Conservation (phyloP, 2,797 vertebrate genomes). For the Pygocentrus nattereri region DNA sequence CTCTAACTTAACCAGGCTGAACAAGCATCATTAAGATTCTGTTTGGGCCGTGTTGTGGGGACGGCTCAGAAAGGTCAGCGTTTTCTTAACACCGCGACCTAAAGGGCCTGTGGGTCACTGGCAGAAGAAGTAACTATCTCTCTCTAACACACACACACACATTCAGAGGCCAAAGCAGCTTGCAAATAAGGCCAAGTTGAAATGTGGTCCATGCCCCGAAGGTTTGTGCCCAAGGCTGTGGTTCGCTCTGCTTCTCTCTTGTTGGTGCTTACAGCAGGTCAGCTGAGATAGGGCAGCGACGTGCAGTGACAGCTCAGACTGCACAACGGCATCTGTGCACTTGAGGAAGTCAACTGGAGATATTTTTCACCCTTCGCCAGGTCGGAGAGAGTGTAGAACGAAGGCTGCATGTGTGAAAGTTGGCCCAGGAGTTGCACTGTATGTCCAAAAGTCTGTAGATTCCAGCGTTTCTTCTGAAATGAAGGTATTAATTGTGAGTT, state of each 20-base stretch:
- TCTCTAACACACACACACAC: slow-evolving; percentile 13
- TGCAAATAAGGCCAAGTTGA: slow-evolving; percentile 2
- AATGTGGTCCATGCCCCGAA: slow-evolving; percentile 35
- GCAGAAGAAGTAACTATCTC: slow-evolving; percentile 61
- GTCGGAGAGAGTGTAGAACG: background rate
- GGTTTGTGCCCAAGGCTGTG: background rate
- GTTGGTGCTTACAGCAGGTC: slow-evolving; percentile 22
- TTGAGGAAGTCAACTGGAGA: background rate
- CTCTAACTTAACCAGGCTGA: slow-evolving; percentile 1
- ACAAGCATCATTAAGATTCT: slow-evolving; percentile 51
- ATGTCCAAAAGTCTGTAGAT: too few species aligned
- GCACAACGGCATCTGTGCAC: background rate
- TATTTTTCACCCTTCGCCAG: background rate
- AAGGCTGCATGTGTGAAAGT: background rate
- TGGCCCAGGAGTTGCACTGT: background rate
- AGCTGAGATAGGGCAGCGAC: slow-evolving; percentile 8
- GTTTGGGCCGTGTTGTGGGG: slow-evolving; percentile 38
- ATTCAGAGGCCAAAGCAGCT: background rate
- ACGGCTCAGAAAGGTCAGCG: slow-evolving; percentile 72
- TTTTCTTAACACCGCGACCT: slow-evolving; percentile 63
- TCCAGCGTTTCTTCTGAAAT: too few species aligned
- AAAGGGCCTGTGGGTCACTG: slow-evolving; percentile 67
- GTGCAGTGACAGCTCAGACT: background rate
- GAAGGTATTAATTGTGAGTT: too few species aligned
- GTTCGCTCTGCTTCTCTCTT: background rate